Conservation (phyloP, 2,888 invertebrate genomes). For the Nemurella pictetii region DNA sequence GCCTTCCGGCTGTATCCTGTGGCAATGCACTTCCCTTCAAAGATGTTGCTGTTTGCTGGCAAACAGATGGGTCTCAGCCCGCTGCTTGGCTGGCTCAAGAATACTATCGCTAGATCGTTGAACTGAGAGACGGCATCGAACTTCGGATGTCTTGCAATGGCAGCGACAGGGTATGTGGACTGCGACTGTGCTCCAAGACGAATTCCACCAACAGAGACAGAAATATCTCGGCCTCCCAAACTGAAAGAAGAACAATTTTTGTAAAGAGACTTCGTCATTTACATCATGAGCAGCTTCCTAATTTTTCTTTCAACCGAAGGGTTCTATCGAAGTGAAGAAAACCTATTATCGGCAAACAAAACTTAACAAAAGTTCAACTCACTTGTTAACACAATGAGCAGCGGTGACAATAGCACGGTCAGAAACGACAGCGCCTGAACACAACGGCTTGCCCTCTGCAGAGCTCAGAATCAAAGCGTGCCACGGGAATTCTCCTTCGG, state of each 20-base stretch:
- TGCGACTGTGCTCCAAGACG: constrained; percentile 84
- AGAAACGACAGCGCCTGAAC: constrained; percentile 78
- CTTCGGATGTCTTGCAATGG: constrained; percentile 70
- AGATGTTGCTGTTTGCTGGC: constrained; percentile 49
- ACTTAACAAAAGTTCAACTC: constrained; percentile 45
- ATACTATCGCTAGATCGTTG: constrained; percentile 73
- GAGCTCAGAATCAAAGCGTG: constrained; percentile 80
- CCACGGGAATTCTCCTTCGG: constrained; percentile 85
- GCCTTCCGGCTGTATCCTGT: constrained; percentile 85
- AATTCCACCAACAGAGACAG: constrained; percentile 69
- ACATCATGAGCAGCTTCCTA: not conserved
- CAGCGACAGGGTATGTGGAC: constrained; percentile 68
- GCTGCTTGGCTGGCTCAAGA: constrained; percentile 58
- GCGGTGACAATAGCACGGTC: constrained; percentile 74
- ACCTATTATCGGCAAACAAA: not conserved
- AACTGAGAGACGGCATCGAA: constrained; percentile 63
- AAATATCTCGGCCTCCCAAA: constrained; percentile 64
- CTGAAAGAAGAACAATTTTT: constrained; percentile 53
- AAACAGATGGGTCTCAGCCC: constrained; percentile 61
- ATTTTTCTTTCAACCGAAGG: too few species aligned
- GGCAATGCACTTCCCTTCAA: constrained; percentile 63
- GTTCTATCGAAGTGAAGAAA: not conserved
- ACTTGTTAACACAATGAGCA: constrained; percentile 82
- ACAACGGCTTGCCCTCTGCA: constrained; percentile 71
- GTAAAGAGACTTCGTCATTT: not conserved